Conservation (phyloP, 2,113 vertebrate genomes). For the Pteruthius melanotis region DNA sequence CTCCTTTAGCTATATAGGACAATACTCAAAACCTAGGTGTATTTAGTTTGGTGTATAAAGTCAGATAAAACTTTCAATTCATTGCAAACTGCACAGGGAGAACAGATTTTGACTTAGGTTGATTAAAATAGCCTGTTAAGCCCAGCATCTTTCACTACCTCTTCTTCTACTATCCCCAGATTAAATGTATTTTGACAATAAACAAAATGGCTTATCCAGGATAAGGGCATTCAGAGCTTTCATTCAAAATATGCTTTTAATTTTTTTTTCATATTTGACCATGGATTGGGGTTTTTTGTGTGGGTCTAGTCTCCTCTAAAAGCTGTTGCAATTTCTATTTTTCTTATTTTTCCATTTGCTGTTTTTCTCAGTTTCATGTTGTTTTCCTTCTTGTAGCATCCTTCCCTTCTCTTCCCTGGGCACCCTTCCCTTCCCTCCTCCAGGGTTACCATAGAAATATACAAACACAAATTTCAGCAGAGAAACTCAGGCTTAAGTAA, state of each 20-base stretch:
- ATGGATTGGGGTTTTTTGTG: not conserved
- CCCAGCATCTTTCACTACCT: not conserved
- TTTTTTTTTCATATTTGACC: not conserved
- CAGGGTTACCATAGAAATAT: conserved; percentile 52
- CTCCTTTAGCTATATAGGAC: not conserved
- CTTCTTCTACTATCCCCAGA: not conserved
- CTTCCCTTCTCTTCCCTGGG: not conserved
- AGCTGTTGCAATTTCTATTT: not conserved
- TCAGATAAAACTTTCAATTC: not conserved
- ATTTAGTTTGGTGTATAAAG: not conserved
- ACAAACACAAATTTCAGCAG: not conserved
- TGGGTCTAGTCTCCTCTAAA: not conserved
- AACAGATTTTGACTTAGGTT: not conserved
- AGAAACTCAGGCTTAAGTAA: not conserved
- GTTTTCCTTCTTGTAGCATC: not conserved
- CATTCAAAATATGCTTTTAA: not conserved
- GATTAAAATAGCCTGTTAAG: not conserved
- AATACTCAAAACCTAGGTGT: not conserved
- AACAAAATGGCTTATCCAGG: not conserved
- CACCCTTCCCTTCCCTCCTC: conserved; percentile 15
- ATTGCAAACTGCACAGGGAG: not conserved
- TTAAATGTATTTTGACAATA: not conserved
- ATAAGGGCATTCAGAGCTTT: not conserved
- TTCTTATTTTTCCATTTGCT: rapidly evolving
- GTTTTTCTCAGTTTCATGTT: conserved; percentile 13